These are phyloP conservation scores for Mus spicilegus DNA, from an alignment of 2,113 vertebrate genomes.

Conservation along the genomic window DNA sequence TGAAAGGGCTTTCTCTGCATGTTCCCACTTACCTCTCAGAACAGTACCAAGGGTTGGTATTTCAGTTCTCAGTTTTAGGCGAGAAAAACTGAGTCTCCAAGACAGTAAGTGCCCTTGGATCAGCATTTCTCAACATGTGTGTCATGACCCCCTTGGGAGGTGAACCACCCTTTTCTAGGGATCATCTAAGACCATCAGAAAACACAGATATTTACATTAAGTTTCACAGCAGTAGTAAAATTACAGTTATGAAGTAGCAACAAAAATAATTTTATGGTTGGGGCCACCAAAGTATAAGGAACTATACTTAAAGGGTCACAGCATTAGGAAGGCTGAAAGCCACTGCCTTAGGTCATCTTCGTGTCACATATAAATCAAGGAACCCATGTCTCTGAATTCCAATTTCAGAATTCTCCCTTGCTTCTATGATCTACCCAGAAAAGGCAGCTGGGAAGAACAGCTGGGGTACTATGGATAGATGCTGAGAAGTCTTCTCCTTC, in stretches of 20 bases:
- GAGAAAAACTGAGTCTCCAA: background rate
- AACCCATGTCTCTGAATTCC: background rate
- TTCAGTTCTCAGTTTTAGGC: background rate
- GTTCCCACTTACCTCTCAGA: background rate
- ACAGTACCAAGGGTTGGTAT: background rate
- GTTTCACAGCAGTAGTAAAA: background rate
- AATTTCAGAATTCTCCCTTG: background rate
- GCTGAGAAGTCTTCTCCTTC: background rate
- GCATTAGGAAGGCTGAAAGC: background rate
- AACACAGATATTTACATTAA: background rate
- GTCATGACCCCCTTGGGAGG: background rate
- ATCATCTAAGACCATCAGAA: background rate
- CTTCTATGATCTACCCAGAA: background rate
- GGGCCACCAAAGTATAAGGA: background rate
- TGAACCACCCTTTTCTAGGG: background rate
- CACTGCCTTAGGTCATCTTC: background rate
- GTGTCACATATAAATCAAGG: background rate
- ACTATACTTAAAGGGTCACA: background rate
- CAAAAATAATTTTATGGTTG: background rate
- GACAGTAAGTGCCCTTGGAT: background rate
- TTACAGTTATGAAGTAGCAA: background rate
- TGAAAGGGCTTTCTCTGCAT: background rate
- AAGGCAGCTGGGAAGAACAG: background rate
- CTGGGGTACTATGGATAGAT: accelerated
- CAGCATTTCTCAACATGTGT: background rate